phyloP scores from a whole-genome alignment of 2,113 vertebrate genomes.

The Aldabrachelys gigantea region DNA sequence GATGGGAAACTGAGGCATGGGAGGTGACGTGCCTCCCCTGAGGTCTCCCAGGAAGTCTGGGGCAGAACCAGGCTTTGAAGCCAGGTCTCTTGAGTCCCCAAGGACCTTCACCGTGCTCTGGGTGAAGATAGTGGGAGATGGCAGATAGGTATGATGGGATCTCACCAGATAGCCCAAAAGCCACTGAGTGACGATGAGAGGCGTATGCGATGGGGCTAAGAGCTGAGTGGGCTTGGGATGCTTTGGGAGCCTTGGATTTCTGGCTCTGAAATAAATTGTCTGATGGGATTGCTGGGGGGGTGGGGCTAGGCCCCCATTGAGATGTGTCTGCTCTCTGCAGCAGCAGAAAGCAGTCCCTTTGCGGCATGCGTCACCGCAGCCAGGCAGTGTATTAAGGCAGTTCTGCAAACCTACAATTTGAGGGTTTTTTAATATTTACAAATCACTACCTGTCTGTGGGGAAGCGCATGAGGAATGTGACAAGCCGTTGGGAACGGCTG shows the following conservation, averaged over 20 bases:
- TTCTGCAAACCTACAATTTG: not conserved
- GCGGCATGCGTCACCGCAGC: not conserved
- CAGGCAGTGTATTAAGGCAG: not conserved
- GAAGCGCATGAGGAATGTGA: not conserved
- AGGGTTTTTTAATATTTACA: not conserved
- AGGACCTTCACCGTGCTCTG: not conserved
- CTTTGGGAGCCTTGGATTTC: not conserved
- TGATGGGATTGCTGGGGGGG: not conserved
- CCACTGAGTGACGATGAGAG: not conserved
- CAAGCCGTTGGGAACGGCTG: not conserved
- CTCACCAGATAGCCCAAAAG: not conserved
- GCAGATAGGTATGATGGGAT: not conserved
- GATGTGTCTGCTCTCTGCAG: not conserved
- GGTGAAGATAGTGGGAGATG: not conserved
- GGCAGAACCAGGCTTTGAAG: not conserved
- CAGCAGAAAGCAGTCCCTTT: not conserved
- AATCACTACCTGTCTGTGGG: not conserved
- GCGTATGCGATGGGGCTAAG: not conserved
- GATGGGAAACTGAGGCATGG: not conserved
- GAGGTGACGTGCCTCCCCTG: not conserved
- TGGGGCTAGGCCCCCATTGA: fast-evolving
- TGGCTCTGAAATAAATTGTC: not conserved
- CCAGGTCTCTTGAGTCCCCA: not conserved
- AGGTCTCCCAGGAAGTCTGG: not conserved
- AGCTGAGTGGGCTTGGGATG: not conserved